Base-by-base conservation (phyloP, 1,140 invertebrate species). In the Medauroidea extradentata region DNA sequence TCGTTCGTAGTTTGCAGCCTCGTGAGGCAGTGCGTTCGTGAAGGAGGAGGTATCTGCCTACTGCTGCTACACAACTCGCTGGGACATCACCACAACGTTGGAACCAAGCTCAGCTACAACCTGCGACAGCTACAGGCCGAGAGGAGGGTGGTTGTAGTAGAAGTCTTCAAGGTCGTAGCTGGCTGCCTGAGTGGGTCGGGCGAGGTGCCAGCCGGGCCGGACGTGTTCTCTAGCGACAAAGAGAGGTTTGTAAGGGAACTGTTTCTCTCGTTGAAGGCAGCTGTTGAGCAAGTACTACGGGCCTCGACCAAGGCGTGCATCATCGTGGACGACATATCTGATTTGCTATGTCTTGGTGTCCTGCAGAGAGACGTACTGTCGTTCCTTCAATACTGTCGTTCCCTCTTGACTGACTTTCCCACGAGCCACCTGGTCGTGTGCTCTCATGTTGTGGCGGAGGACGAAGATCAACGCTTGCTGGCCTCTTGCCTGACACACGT, bases 61-160 rank as follows among this genome's bases (percentile, higher is more conserved):
- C 75, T 88, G 55, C 80, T 82, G 52, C 79, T 85, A 61, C 87
- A 89, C 63, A 86, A 88, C 62, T 83, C 83, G 4, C 76, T 87
- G 49, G 75, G 79, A 23, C 87, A 89, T 68, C 89, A 88, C 65
- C 82, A 87, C 51, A 85, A 83, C 72, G 78, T 88, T 52, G 84
- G 85, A n/a, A 81, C 85, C 67, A 84, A 85, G 67, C 75, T 89
- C 65, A 86, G 86, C 24, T 87, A 87, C 65, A 86, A 88, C 71
- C 73, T 88, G 23, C 76, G 79, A 29, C 77, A 79, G 54, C 71
- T 82, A 62, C 70, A 80, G 53, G 78, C 82, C 16, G 73, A 78
- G 52, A 79, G 75, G 1, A 70, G 76, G 13, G 68, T 86, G 9
- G 69, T 75, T 43, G 76, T 84, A 55, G 79, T 81, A 39, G 83